Evolutionary conservation across 2,888 invertebrate genomes (phyloP).

Genomic region (Microctonus brassicae): DNA sequence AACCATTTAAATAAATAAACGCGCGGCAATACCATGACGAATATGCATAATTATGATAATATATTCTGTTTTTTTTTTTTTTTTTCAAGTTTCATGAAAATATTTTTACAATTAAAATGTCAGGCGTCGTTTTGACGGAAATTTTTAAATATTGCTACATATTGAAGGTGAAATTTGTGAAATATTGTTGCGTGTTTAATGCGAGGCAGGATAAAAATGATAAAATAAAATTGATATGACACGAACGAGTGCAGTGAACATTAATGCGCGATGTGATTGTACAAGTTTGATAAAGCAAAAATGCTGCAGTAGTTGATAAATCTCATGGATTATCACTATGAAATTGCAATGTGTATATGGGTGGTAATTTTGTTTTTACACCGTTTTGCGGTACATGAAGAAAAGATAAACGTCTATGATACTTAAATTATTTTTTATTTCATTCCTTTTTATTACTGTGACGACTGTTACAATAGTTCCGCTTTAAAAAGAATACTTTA

Average conservation of each 20-base stretch:
- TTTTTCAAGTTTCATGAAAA: no score
- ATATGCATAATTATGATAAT: neutral
- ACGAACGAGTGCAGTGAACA: neutral
- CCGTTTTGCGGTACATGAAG: no score
- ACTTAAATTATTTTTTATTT: neutral
- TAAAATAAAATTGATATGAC: slow-evolving; percentile 5
- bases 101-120: no score
- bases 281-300: slow-evolving; percentile 30
- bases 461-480: slow-evolving; percentile 67
- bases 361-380: neutral
- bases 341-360: no score
- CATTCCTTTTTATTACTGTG: slow-evolving; percentile 39
- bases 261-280: slow-evolving; percentile 13
- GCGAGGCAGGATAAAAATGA: neutral
- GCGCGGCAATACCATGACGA: no score
- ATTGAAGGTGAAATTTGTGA: neutral
- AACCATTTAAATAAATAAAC: no score
- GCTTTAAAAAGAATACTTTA: slow-evolving; percentile 71
- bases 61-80: no score
- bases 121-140: no score
- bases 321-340: no score
- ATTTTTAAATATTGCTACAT: neutral
- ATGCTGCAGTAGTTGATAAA: slow-evolving; percentile 15
- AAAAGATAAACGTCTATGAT: neutral
- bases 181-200: slow-evolving; percentile 1